Percentiles rank a stretch among this genome's conserved stretches.
Evolutionary conservation across 37 sponge, comb jelly and placozoan species (phyloP).

Genomic region (Crambe crambe): DNA sequence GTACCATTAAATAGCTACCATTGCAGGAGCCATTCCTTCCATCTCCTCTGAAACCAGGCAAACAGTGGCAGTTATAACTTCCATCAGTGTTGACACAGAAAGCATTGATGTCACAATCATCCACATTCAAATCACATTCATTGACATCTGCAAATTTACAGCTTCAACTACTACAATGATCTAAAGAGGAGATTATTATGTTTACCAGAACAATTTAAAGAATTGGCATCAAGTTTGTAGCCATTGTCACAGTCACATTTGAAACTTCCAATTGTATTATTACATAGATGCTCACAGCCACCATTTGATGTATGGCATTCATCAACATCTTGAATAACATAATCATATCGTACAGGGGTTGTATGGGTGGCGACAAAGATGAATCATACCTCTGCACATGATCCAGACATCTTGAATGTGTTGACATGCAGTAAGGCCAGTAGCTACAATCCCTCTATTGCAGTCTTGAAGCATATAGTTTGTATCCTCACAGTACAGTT

Average conservation of each 20-base stretch:
- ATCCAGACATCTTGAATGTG: constrained; percentile 16
- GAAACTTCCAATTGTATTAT: constrained; percentile 60
- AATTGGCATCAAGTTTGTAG: constrained; percentile 10
- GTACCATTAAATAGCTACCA: no score
- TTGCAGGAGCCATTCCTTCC: neutral
- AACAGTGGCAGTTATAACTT: constrained; percentile 46
- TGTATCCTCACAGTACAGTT: constrained; percentile 11
- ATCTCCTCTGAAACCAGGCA: constrained; percentile 25
- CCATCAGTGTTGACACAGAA: constrained; percentile 41
- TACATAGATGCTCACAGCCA: constrained; percentile 35
- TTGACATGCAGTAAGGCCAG: neutral
- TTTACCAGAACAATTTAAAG: constrained; percentile 24
- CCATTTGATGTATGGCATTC: constrained; percentile 42
- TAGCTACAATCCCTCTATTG: neutral
- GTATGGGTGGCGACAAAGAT: no score
- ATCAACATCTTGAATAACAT: constrained; percentile 28
- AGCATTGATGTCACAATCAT: constrained; percentile 34
- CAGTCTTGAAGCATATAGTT: constrained; percentile 7
- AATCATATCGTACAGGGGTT: no score
- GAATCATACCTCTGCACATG: constrained; percentile 13
- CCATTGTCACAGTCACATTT: constrained; percentile 12
- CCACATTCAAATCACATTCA: constrained; percentile 23
- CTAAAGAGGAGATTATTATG: no score
- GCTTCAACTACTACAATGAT: neutral
- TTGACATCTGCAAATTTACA: constrained; percentile 41